phyloP scores from a whole-genome alignment of 2,797 vertebrate species.

The Sciaenops ocellatus region DNA sequence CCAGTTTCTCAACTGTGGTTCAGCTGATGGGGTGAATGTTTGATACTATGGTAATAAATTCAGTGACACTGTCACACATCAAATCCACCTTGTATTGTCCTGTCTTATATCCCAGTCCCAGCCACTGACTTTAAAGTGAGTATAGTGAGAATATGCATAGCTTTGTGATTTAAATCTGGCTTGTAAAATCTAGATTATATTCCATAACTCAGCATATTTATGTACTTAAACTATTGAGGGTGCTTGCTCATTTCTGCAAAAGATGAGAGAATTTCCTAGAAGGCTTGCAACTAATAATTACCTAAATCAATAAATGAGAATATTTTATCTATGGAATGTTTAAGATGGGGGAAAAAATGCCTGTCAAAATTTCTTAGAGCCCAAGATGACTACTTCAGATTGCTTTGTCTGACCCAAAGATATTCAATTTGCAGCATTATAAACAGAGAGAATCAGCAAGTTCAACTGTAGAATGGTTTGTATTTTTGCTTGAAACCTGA shows the following conservation, averaged over 20 bases:
- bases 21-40: slow-evolving; percentile 58
- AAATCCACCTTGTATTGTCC: slow-evolving; percentile 35
- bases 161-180: not conserved
- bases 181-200: not conserved
- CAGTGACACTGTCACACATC: slow-evolving; percentile 45
- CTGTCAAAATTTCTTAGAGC: not conserved
- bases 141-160: not conserved
- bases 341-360: not conserved
- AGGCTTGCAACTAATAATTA: not conserved
- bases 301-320: not conserved
- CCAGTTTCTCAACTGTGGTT: slow-evolving; percentile 30
- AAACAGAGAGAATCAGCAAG: not conserved
- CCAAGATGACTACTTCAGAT: not conserved
- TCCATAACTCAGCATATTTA: not conserved
- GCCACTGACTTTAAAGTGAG: not conserved
- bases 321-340: not conserved
- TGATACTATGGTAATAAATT: slow-evolving; percentile 77
- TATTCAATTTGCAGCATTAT: no score
- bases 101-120: slow-evolving; percentile 31
- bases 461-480: not conserved
- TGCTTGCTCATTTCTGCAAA: not conserved
- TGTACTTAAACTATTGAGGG: fast-evolving
- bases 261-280: not conserved
- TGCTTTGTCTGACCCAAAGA: not conserved
- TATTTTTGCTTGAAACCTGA: not conserved